Base-by-base conservation (phyloP, 2,113 vertebrate genomes). In the Nansenia antarctica region DNA sequence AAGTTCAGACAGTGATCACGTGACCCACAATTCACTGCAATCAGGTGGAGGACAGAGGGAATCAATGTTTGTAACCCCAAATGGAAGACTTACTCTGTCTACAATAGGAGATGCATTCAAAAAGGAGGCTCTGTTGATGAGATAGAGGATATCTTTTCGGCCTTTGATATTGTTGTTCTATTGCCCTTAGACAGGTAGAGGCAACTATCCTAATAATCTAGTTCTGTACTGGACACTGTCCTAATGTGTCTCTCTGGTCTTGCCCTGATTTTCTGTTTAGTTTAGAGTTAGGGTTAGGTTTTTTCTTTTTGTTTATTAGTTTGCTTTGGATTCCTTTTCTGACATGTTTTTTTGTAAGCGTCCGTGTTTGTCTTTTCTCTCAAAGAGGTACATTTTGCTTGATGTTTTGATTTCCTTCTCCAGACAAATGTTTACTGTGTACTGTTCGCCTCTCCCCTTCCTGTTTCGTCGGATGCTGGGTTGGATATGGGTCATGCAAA, bases 381-480 rank as follows among this genome's bases (percentile, higher is more conserved):
- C 1, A 15, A 14, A 24, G 11, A 27, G 24, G 14, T 47, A 29
- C 18, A 49, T 18, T 15, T 14, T 5, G 1, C 8, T 9, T 22
- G 14, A 22, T 61, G 53, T 69, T 81, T 53, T 30, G 63, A 67
- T 65, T 70, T 76, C 47, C 68, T 60, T 57, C 47, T 57, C 47
- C 45, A 62, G 34, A 69, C 55, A 77, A 74, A 76, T 58, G 58
- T 65, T 67, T 78, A 45, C 26, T 76, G 68, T 84, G 80, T 78
- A 81, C 57, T 63, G 59, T 79, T 76, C 39, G 78, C 67, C n/a
- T 49, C n/a, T 49, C 66, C 9, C 20, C 66, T 82, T 82, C 73
- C 64, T 79, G 72, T 86, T 85, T 69, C 73, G 66, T 42, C 59
- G 15, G 34, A 77, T 69, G 24, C 72, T 67, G 78, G 37, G 70